These are phyloP conservation scores for Rhincodon typus DNA, from an alignment of 2,797 vertebrate genomes.

Conservation along the genomic window DNA sequence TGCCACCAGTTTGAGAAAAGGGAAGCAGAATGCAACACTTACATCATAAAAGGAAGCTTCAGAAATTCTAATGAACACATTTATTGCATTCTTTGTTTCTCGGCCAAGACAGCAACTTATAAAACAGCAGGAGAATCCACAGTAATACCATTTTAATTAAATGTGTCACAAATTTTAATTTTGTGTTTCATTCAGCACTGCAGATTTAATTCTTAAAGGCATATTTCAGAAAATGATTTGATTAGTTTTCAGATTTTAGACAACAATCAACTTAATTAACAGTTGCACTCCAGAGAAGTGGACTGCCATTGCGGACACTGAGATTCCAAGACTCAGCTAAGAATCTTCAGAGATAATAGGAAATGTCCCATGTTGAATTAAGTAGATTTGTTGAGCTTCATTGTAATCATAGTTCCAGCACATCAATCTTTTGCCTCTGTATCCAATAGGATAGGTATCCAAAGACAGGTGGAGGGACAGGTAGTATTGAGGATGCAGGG, in stretches of 20 bases:
- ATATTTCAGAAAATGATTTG: neutral
- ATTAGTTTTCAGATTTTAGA: neutral
- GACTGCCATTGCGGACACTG: neutral
- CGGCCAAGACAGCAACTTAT: neutral
- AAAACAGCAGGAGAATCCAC: neutral
- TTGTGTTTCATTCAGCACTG: neutral
- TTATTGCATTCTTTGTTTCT: neutral
- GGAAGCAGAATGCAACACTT: neutral
- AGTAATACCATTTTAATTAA: neutral
- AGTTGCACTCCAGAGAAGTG: neutral
- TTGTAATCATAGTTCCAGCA: neutral
- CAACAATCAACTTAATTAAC: slow-evolving; percentile 8
- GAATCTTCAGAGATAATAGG: neutral
- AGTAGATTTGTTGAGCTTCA: neutral
- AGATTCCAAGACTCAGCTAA: neutral
- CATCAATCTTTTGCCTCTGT: neutral
- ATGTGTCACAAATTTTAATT: neutral
- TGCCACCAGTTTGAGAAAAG: neutral
- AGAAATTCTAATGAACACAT: neutral
- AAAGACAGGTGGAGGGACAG: too few species aligned
- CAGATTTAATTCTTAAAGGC: neutral
- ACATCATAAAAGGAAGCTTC: neutral
- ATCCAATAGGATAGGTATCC: neutral
- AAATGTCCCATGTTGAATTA: neutral
- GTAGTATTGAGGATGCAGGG: too few species aligned